phyloP scores from a whole-genome alignment of 2,113 vertebrate species.

The Indicator indicator region DNA sequence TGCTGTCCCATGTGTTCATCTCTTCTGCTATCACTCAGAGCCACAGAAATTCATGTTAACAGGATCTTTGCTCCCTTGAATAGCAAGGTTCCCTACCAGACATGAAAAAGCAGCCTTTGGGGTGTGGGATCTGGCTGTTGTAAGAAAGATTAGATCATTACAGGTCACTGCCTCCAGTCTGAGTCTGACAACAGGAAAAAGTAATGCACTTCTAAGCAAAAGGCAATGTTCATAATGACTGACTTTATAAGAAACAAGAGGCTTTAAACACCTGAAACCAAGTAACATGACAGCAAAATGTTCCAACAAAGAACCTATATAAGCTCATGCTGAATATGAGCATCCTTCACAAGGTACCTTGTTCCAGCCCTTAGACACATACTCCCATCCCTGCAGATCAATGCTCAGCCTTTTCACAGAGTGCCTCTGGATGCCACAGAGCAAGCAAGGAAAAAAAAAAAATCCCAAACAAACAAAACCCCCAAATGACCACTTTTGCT shows the following conservation, averaged over 20 bases:
- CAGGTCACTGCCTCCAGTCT: not conserved
- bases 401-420: not conserved
- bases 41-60: not conserved
- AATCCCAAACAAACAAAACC: not conserved
- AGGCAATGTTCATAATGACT: not conserved
- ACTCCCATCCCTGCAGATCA: not conserved
- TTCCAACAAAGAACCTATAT: not conserved
- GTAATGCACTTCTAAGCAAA: not conserved
- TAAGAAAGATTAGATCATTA: not conserved
- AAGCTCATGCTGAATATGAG: not conserved
- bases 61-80: not conserved
- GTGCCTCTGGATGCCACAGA: not conserved
- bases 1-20: not conserved
- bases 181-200: not conserved
- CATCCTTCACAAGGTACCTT: not conserved
- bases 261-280: not conserved
- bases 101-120: not conserved
- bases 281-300: not conserved
- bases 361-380: not conserved
- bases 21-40: not conserved
- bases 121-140: not conserved
- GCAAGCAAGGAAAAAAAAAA: not conserved
- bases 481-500: not conserved
- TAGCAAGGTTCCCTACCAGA: not conserved
- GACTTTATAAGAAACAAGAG: not conserved